A percentile compares a stretch with the other conserved stretches of the same genome.
phyloP scores from a whole-genome alignment of 2,797 vertebrate genomes.

The Acanthurus tractus region DNA sequence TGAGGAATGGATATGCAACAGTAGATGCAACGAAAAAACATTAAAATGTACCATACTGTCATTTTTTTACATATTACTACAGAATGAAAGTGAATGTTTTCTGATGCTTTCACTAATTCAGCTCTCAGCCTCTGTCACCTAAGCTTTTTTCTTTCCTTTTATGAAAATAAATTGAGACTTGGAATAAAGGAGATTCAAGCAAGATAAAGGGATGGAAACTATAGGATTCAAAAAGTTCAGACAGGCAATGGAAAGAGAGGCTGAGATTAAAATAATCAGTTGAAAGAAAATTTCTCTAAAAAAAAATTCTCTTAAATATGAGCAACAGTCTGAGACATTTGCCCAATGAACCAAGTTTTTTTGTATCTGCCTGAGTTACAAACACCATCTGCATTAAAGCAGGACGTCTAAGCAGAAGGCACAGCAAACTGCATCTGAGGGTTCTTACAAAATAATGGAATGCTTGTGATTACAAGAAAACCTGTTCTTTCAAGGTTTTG shows the following conservation, averaged over 20 bases:
- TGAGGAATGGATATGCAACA: neutral
- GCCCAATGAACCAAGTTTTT: too few species aligned
- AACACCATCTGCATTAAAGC: neutral
- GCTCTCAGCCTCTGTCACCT: neutral
- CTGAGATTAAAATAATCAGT: neutral
- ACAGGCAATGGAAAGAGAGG: slow-evolving; percentile 4
- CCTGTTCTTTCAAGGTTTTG: neutral
- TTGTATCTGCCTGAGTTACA: neutral
- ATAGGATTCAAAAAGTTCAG: neutral
- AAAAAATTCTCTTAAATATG: neutral
- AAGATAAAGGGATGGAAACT: slow-evolving; percentile 25
- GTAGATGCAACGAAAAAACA: neutral
- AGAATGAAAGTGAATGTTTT: neutral
- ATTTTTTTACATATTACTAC: neutral
- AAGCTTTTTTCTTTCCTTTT: neutral
- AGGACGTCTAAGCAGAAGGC: neutral
- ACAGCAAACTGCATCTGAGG: neutral
- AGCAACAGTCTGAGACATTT: neutral
- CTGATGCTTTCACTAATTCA: neutral
- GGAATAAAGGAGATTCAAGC: slow-evolving; percentile 35
- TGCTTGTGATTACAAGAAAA: neutral
- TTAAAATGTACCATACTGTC: neutral
- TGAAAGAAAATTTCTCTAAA: neutral
- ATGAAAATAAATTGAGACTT: slow-evolving; percentile 10
- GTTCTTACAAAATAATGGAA: neutral